Base-by-base conservation (phyloP, 2,113 vertebrate genomes). In the Datnioides undecimradiatus region DNA sequence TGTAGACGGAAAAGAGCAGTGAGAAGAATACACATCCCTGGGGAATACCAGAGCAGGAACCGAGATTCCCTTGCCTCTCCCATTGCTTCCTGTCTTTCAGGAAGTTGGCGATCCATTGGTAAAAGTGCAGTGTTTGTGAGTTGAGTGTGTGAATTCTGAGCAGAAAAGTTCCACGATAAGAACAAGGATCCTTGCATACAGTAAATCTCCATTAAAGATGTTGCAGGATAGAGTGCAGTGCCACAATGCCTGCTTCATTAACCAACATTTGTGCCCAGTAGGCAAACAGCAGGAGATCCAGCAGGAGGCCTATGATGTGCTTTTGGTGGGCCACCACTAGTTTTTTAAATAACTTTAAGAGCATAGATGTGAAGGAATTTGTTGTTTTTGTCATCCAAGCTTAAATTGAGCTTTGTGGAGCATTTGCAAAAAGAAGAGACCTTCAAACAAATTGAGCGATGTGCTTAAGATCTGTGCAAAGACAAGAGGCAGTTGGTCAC, bases 401-500 rank as follows among this genome's bases (percentile, higher is more conserved):
- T 40, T 68, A 19, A 65, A 25, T 29, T 31, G 41, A 29, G 9
- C 34, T 45, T 23, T 62, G 3, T 45, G 23, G 1, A 29, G n/a
- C 19, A 38, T 74, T 31, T 57, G 36, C 55, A 25, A 8, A 34
- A 66, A 48, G 25, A 70, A 70, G 41, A 49, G 31, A 77, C 45
- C 60, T 62, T 81, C 49, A 73, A 36, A 55, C 73, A 34, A 27
- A 60, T 27, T 49, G 54, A 83, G 45, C 74, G 38, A 84, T 85
- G 34, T 55, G 54, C 14, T 64, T 64, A 74, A 58, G 64, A 87
- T 83, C 43, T 57, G 66, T 52, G 52, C 34, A 23, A 63, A 69
- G 82, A 82, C 65, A 5, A 36, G 23, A 80, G 68, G 49, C 73
- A 86, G 45, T 77, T 65, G 63, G 82, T 82, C 84, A 70, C 78